Base-by-base conservation (phyloP, 2,888 invertebrate genomes). In the Rutpela maculata region DNA sequence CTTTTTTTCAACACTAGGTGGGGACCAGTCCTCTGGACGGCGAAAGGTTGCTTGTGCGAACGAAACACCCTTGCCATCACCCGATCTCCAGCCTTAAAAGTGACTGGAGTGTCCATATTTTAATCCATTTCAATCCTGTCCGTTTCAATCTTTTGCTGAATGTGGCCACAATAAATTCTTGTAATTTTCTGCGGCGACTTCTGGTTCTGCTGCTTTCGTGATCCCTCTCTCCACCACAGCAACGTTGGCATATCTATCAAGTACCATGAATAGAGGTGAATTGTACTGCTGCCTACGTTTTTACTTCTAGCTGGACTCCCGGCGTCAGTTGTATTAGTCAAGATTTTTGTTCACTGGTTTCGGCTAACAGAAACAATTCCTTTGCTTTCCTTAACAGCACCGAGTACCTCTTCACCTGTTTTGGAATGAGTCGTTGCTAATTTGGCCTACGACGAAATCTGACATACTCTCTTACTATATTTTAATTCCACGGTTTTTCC, bases 191-290 rank as follows among this genome's bases (percentile, higher is more conserved):
- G 96, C 95, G 69, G 94, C 92, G 59, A 90, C 89, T 75, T 92
- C 92, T 35, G 95, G 93, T 87, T 95, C 93, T 7, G 91, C 89
- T 0, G 95, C 92, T 80, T 93, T 90, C 0, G 94, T 92, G 82
- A 99, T 97, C 98, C n/a, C 99, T 82, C 99, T 92, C 0, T 99
- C 99, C 0, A 99, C 98, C 11, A 99, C 98, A 35, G 97, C 95
- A 62, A 99, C 91, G 90, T 99, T 99, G 57, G 96, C 97, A 22
- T 97, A 97, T 81, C 94, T 93, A 67, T 95, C 92, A 62, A 93
- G 88, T 6, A 99, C 93, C 5, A 97, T 97, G 83, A 92, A 92
- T 82, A 95, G 94, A 0, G 99, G 98, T 15, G 95, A 94, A 79
- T 95, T 93, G 88, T 99, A 99, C 78, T 95, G 94, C 88, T 99